Conservation (phyloP, 2,888 invertebrate genomes). For the Blomia tropicalis region DNA sequence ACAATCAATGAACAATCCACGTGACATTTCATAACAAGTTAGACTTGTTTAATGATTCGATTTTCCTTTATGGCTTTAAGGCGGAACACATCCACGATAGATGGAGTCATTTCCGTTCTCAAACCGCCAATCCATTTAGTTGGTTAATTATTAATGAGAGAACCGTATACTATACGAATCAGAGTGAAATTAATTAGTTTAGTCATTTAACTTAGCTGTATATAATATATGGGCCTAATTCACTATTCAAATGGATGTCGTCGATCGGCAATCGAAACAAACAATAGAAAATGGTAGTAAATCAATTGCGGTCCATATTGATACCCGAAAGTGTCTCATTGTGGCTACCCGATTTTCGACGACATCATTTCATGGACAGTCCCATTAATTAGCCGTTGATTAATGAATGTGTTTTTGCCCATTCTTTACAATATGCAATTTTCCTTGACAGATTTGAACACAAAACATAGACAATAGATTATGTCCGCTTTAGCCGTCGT, state of each 20-base stretch:
- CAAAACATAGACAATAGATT: slow-evolving; percentile 10
- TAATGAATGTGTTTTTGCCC: neutral
- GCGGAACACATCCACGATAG: too few species aligned
- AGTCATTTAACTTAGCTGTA: neutral
- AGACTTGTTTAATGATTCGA: too few species aligned
- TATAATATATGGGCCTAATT: neutral
- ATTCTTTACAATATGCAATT: neutral
- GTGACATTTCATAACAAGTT: too few species aligned
- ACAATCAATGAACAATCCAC: too few species aligned
- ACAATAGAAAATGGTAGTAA: too few species aligned
- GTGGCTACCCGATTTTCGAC: neutral
- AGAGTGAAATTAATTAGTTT: slow-evolving; percentile 10
- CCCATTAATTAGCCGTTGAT: slow-evolving; percentile 4
- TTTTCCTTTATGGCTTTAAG: too few species aligned
- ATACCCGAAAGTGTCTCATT: neutral
- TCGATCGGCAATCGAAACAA: neutral
- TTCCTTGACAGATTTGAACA: slow-evolving; percentile 1
- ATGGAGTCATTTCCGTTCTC: too few species aligned
- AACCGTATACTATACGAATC: too few species aligned
- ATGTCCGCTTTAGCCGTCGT: neutral
- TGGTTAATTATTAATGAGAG: too few species aligned
- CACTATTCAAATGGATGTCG: slow-evolving; percentile 9
- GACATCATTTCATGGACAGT: slow-evolving; percentile 9
- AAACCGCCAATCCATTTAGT: too few species aligned
- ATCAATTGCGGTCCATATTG: neutral